Percentiles rank a stretch among this genome's conserved stretches.
Evolutionary conservation across 2,888 invertebrate species (phyloP).

Genomic region (Tipula lateralis): DNA sequence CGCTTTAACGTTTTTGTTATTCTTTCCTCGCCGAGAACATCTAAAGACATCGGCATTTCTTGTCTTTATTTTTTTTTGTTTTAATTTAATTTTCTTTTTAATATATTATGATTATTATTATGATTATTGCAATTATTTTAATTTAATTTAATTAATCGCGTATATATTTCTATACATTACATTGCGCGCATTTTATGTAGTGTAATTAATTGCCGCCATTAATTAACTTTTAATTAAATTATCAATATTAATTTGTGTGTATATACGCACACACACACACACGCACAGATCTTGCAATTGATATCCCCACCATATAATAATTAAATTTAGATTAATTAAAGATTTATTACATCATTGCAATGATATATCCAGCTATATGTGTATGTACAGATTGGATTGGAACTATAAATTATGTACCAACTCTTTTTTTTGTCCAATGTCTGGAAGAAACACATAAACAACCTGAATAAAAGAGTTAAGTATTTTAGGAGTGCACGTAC

Average conservation of each 20-base stretch:
- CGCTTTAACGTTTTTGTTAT: neutral
- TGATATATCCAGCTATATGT: neutral
- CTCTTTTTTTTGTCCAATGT: neutral
- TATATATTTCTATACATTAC: neutral
- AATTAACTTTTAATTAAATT: neutral
- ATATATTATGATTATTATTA: neutral
- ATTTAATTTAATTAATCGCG: neutral
- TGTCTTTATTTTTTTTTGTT: too few relatives aligned
- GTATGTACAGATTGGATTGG: neutral
- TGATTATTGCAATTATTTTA: neutral
- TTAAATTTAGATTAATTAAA: neutral
- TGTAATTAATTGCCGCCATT: neutral
- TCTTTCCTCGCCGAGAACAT: neutral
- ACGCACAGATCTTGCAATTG: too few relatives aligned
- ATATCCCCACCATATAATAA: neutral
- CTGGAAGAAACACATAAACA: neutral
- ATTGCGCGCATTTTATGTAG: neutral
- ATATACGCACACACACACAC: neutral
- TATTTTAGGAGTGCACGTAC: neutral
- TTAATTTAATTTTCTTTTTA: constrained; percentile 4
- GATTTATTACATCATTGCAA: neutral
- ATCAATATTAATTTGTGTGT: neutral
- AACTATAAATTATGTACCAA: neutral
- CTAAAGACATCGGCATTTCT: neutral
- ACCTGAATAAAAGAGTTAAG: neutral